phyloP scores from a whole-genome alignment of 2,797 vertebrate genomes.

The Leptoclinus maculatus region DNA sequence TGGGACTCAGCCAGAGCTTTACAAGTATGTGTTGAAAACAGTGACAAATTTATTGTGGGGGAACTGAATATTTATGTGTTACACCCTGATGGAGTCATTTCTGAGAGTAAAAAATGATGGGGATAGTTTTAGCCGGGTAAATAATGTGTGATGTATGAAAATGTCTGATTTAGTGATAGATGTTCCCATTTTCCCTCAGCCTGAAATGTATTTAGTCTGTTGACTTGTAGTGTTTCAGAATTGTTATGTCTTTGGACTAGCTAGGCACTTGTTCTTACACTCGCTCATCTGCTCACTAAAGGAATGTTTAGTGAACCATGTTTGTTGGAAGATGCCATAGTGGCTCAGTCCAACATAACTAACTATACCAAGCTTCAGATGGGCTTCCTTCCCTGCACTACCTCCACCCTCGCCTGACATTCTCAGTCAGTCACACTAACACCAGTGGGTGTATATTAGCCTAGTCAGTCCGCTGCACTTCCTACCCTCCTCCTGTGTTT shows the following conservation, averaged over 20 bases:
- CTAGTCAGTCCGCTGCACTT: conserved; percentile 71
- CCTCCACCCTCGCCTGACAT: conserved; percentile 80
- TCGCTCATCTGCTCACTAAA: conserved; percentile 78
- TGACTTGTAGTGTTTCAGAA: conserved; percentile 46
- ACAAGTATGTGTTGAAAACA: conserved; percentile 83
- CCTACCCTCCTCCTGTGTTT: conserved; percentile 74
- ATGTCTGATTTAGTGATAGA: conserved; percentile 57
- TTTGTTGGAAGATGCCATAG: conserved; percentile 76
- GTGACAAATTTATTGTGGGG: conserved; percentile 71
- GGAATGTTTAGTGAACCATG: conserved; percentile 78
- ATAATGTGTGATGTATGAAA: conserved; percentile 58
- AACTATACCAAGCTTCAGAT: conserved; percentile 70
- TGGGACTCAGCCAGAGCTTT: conserved; percentile 85
- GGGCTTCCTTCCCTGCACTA: conserved; percentile 76
- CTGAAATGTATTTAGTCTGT: conserved; percentile 42
- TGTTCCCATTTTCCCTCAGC: conserved; percentile 46
- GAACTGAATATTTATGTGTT: conserved; percentile 69
- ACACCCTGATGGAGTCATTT: conserved; percentile 52
- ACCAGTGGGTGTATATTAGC: conserved; percentile 76
- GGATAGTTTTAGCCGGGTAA: conserved; percentile 48
- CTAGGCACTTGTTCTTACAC: conserved; percentile 59
- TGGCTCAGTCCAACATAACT: conserved; percentile 76
- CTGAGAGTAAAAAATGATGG: conserved; percentile 45
- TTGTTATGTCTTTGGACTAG: conserved; percentile 61
- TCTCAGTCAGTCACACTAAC: conserved; percentile 74